Percentiles rank a stretch among this genome's conserved stretches.
These are phyloP conservation scores for Aeoliscus strigatus DNA, from an alignment of 2,797 vertebrate genomes.

Conservation along the genomic window DNA sequence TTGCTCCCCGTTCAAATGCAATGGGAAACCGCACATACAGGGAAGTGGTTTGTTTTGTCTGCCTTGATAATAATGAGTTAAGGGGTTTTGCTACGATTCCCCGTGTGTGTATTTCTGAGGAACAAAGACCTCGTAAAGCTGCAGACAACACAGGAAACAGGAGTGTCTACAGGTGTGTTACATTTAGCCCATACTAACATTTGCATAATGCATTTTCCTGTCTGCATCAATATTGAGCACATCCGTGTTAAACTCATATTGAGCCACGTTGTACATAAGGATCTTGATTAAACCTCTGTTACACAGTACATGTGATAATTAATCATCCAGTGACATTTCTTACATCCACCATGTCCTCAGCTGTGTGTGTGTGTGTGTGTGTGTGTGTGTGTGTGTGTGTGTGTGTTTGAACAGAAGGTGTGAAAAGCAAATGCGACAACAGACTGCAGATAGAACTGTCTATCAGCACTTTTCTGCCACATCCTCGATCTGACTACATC, in stretches of 20 bases:
- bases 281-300: too few species aligned
- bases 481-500: slow-evolving; percentile 62
- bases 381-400: slow-evolving; percentile 2
- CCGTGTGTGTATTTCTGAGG: slow-evolving; percentile 35
- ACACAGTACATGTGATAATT: slow-evolving; percentile 47
- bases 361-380: slow-evolving; percentile 8
- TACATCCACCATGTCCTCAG: slow-evolving; percentile 33
- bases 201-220: slow-evolving; percentile 19
- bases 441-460: slow-evolving; percentile 66
- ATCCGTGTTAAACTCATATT: slow-evolving; percentile 18
- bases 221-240: slow-evolving; percentile 28
- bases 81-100: slow-evolving; percentile 27
- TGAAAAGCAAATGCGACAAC: slow-evolving; percentile 60
- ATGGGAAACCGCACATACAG: slow-evolving; percentile 66
- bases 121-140: slow-evolving; percentile 45
- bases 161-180: slow-evolving; percentile 58
- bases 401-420: slow-evolving; percentile 45
- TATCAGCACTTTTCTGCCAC: slow-evolving; percentile 43
- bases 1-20: slow-evolving; percentile 66
- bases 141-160: slow-evolving; percentile 32
- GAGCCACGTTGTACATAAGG: slow-evolving; percentile 5
- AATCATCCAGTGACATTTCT: slow-evolving; percentile 49
- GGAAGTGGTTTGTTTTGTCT: slow-evolving; percentile 68
- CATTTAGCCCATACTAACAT: slow-evolving; percentile 29
- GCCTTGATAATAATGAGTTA: slow-evolving; percentile 60